Percentiles rank a stretch among this genome's conserved stretches.
phyloP scores from a whole-genome alignment of 2,113 vertebrate species.

The Varanus salvator region DNA sequence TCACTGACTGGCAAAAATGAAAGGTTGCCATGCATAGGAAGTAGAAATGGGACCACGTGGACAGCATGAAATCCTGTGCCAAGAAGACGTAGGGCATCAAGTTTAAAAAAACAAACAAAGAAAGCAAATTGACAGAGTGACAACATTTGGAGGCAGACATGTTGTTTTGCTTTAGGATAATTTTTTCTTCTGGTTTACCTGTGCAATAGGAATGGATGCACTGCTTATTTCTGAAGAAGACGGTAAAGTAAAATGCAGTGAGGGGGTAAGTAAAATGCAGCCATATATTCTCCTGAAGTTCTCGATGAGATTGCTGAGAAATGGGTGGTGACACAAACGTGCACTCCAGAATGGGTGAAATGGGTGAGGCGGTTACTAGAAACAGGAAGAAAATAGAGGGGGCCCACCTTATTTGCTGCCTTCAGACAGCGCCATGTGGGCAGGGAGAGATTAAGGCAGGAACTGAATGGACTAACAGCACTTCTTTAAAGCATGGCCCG shows the following conservation, averaged over 20 bases:
- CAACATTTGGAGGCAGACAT: slow-evolving; percentile 23
- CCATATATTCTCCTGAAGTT: slow-evolving; percentile 35
- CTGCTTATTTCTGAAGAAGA: slow-evolving; percentile 53
- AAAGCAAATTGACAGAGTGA: slow-evolving; percentile 32
- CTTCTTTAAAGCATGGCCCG: too few species aligned
- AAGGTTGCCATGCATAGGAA: slow-evolving; percentile 56
- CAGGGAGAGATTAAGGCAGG: background rate
- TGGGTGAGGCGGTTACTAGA: slow-evolving; percentile 9
- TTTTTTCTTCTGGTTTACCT: slow-evolving; percentile 49
- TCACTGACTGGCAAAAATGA: slow-evolving; percentile 60
- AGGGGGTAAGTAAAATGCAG: background rate
- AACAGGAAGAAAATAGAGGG: background rate
- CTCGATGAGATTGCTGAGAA: slow-evolving; percentile 27
- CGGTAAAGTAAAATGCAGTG: slow-evolving; percentile 30
- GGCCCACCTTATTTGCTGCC: too few species aligned
- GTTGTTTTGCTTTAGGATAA: slow-evolving; percentile 38
- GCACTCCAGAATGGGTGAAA: slow-evolving; percentile 28
- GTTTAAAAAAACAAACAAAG: background rate
- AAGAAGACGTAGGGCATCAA: slow-evolving; percentile 52
- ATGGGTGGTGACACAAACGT: background rate
- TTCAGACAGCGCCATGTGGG: background rate
- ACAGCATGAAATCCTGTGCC: slow-evolving; percentile 58
- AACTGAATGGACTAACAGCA: background rate
- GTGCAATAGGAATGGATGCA: slow-evolving; percentile 30
- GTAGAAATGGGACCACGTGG: slow-evolving; percentile 76